Evolutionary conservation across 2,888 invertebrate species (phyloP), one percentile per base, ranked within the genome.

Genomic region (Diogma glabrata): DNA sequence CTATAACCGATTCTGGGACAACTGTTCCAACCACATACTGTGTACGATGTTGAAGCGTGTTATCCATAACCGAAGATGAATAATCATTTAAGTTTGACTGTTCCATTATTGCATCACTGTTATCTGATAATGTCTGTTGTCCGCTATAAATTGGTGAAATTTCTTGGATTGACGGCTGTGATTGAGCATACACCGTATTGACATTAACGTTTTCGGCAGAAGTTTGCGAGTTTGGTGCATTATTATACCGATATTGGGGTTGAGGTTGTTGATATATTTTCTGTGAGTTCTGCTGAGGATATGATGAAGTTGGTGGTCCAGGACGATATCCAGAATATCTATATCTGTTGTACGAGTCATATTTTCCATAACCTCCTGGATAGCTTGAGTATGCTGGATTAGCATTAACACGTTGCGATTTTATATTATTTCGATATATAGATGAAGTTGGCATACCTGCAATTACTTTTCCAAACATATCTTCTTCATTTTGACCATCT

Each of bases 381-480:
- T 65, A 70, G 43, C 70, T 69, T 54, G 74, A 72, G 5, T 74
- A 73, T 8, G 26, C 30, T 20, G 48, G 48, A 26, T 52, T 43
- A 19, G 47, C 53, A 17, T 51, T 51, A 14, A 38, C 40, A 1
- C 54, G 50, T 57, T 61, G 22, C 48, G 54, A 4, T 60, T 64
- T 26, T 38, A 57, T 55, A 57, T 64, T 55, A 57, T 63, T 23
- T 58, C 74, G 65, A 56, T 72, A 66, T 57, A 74, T 66, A 8
- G 74, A 64, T 50, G 76, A 72, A 20, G 71, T 67, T 9, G 76
- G 79, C 79, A 81, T 81, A 20, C 84, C 84, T 49, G 84, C 82
- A 50, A 84, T 72, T 1, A 85, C 82, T 60, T 84, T 83, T 12
- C 83, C 82, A 24, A 86, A 75, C 61, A 84, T 82, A 63, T 84